Evolutionary conservation across 2,113 vertebrate genomes (phyloP).

Genomic region (Colinus virginianus): DNA sequence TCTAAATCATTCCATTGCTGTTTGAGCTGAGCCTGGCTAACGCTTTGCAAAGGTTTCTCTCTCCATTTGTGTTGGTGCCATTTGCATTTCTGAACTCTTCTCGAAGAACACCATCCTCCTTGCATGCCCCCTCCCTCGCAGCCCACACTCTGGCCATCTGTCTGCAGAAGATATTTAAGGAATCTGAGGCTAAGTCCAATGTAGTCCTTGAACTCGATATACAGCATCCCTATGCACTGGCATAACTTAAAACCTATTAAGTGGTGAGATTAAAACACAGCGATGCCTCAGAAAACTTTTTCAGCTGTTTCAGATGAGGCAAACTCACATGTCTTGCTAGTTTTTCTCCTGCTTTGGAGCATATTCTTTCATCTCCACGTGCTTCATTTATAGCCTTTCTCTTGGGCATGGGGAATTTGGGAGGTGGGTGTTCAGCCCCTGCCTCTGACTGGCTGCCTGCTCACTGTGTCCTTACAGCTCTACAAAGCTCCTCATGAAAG

Average conservation of each 20-base stretch:
- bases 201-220: neutral
- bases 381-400: neutral
- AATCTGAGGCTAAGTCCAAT: neutral
- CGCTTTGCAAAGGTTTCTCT: constrained; percentile 35
- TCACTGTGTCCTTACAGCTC: neutral
- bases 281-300: neutral
- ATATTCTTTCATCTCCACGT: neutral
- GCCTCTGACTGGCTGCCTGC: neutral
- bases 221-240: neutral
- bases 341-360: neutral
- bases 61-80: neutral
- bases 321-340: neutral
- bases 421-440: neutral
- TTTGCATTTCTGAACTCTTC: constrained; percentile 49
- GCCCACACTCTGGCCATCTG: constrained; percentile 15
- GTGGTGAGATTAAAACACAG: neutral
- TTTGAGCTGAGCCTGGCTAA: neutral
- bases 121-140: constrained; percentile 6
- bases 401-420: neutral
- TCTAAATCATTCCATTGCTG: constrained; percentile 65
- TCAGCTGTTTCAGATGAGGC: neutral
- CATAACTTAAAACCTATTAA: neutral
- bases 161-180: neutral
- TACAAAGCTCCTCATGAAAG: neutral
- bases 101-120: neutral